Evolutionary conservation across 2,888 invertebrate species (phyloP), one percentile per base, ranked within the genome.

Genomic region (Lomographa bimaculata): DNA sequence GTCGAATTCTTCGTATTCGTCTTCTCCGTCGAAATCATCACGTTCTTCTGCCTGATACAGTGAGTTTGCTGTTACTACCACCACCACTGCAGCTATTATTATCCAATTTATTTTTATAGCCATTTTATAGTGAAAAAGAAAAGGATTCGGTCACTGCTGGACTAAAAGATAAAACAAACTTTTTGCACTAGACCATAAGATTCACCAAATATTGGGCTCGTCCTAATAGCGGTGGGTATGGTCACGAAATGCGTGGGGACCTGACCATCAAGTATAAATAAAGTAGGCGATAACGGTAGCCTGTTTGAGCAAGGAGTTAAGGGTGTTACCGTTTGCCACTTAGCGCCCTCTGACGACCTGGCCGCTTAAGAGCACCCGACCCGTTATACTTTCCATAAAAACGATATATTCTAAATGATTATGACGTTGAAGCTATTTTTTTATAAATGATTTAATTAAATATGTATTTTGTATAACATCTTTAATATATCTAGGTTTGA

Each of bases 281-380:
- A 81, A 66, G 72, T 83, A 48, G 70, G 68, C 63, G 53, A 61
- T 87, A 86, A 86, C 87, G 86, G 87, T 82, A 35, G 33, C 50
- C 14, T 83, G 64, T 86, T 84, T 84, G 78, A 65, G 60, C 35
- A 72, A 79, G 59, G 35, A 59, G 73, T 85, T 80, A 79, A 60
- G 73, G 71, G 50, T 74, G 70, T 65, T 70, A 85, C 86, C 82
- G 87, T 84, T 84, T 65, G 49, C 55, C 63, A 57, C 54, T 87
- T 87, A 86, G 78, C 84, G 52, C 47, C 38, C 51, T 19, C 26
- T 45, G 52, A 48, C 49, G 55, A 61, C 44, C 28, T 19, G 28
- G 27, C 27, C 20, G 43, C 54, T 52, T 29, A 30, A 53, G 43
- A n/a, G n/a, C n/a, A n/a, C n/a, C n/a, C n/a, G n/a, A n/a, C n/a